A percentile compares a stretch with the other conserved stretches of the same genome.
Conservation (phyloP, 2,797 vertebrate genomes). For the Enteromius fasciolatus region DNA sequence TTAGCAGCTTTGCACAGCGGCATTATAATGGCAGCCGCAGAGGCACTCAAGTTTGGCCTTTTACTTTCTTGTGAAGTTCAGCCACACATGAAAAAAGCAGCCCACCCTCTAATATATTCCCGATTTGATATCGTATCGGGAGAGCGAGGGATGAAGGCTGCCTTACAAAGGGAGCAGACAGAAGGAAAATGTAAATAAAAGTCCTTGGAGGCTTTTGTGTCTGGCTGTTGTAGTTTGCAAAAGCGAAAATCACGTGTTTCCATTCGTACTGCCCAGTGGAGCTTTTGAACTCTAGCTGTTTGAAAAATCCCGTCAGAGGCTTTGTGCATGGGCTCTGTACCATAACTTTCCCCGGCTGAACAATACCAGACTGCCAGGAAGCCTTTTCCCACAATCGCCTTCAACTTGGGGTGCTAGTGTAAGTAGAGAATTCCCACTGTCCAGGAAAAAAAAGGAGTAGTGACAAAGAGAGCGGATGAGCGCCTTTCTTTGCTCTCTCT, state of each 20-base stretch:
- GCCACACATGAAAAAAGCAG: conserved; percentile 77
- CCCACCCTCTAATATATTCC: conserved; percentile 73
- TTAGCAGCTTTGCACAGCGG: conserved; percentile 92
- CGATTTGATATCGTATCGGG: conserved; percentile 75
- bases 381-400: conserved; percentile 34
- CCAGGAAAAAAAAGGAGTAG: conserved; percentile 11
- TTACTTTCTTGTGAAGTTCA: conserved; percentile 95
- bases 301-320: conserved; percentile 76
- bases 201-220: conserved; percentile 58
- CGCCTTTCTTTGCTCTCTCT: conserved; percentile 34
- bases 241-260: conserved; percentile 72
- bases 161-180: conserved; percentile 44
- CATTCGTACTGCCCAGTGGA: conserved; percentile 71
- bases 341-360: conserved; percentile 75
- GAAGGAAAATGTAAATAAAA: conserved; percentile 71
- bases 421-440: conserved; percentile 51
- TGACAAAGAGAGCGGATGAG: conserved; percentile 34
- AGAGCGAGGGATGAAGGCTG: conserved; percentile 60
- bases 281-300: conserved; percentile 77
- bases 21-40: conserved; percentile 91
- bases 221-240: conserved; percentile 66
- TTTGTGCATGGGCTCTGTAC: conserved; percentile 79
- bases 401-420: conserved; percentile 45
- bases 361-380: conserved; percentile 70
- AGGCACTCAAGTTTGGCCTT: conserved; percentile 94